These are phyloP conservation scores for Apodemia hepburni DNA, from an alignment of 2,888 invertebrate genomes.

Conservation along the genomic window DNA sequence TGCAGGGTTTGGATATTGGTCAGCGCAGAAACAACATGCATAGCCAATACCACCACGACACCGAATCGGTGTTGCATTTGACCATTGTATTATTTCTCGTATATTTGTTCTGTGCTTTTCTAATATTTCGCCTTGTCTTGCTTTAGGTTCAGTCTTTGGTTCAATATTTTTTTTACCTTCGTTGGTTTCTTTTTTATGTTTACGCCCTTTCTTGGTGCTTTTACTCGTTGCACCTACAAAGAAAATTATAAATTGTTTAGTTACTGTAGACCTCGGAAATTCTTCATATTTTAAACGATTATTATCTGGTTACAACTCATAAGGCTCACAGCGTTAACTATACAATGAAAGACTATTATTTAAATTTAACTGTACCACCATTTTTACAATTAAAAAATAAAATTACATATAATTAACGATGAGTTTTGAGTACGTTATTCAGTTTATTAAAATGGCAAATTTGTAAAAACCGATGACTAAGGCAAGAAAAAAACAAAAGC, in stretches of 20 bases:
- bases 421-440: no score
- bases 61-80: slow-evolving; percentile 50
- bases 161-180: slow-evolving; percentile 1
- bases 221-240: slow-evolving; percentile 36
- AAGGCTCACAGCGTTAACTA: not conserved
- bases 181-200: slow-evolving; percentile 17
- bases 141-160: slow-evolving; percentile 23
- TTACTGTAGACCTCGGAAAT: not conserved
- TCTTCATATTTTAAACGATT: not conserved
- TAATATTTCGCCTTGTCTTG: slow-evolving; percentile 33
- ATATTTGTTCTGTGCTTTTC: slow-evolving; percentile 40
- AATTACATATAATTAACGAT: no score
- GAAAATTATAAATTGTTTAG: slow-evolving; percentile 34
- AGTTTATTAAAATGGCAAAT: no score
- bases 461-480: no score
- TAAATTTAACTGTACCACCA: not conserved
- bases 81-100: slow-evolving; percentile 39
- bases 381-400: no score
- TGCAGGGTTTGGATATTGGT: slow-evolving; percentile 39
- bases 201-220: slow-evolving; percentile 26
- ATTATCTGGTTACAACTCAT: no score
- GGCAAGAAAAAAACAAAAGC: no score
- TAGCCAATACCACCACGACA: slow-evolving; percentile 41
- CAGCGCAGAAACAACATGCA: slow-evolving; percentile 44
- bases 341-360: not conserved